Percentiles rank a stretch among this genome's conserved stretches.
Evolutionary conservation across 2,888 invertebrate genomes (phyloP).

Genomic region (Megastigmus dorsalis): DNA sequence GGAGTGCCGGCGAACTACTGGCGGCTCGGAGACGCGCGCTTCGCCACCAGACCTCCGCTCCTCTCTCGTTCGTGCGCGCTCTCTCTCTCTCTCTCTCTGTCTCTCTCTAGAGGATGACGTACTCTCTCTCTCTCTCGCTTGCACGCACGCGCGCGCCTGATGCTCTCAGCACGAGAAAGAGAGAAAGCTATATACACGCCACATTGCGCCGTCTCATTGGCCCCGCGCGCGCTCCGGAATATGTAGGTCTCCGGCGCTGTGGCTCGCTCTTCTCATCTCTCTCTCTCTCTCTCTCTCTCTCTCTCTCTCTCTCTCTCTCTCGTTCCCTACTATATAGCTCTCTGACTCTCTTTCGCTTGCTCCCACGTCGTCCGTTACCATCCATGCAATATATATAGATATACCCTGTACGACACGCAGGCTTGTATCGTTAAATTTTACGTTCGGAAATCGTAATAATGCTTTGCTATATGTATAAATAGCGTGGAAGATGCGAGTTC

Average conservation of each 20-base stretch:
- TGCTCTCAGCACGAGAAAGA: no score
- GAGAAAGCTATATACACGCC: constrained; percentile 59
- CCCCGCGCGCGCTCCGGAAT: constrained; percentile 64
- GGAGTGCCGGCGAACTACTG: constrained; percentile 62
- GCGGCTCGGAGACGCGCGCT: constrained; percentile 24
- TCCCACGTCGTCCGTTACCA: no score
- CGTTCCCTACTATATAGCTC: no score
- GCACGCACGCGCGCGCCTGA: no score
- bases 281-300: constrained; percentile 8
- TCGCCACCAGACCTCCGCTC: constrained; percentile 27
- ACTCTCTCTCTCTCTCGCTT: neutral
- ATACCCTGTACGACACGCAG: no score
- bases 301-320: neutral
- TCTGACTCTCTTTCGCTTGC: constrained; percentile 1
- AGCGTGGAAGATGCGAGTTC: no score
- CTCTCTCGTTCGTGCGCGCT: no score
- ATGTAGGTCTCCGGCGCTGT: constrained; percentile 71
- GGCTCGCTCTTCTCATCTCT: constrained; percentile 5
- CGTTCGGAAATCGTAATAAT: no score
- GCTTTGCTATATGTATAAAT: no score
- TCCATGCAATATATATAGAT: no score
- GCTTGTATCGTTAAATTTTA: no score
- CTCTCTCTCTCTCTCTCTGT: neutral
- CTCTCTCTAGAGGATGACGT: no score
- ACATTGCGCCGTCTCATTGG: constrained; percentile 75